Percentiles rank a stretch among this genome's conserved stretches.
Conservation (phyloP, 92 coral and sea anemone species). For the Epizoanthus ramosus region DNA sequence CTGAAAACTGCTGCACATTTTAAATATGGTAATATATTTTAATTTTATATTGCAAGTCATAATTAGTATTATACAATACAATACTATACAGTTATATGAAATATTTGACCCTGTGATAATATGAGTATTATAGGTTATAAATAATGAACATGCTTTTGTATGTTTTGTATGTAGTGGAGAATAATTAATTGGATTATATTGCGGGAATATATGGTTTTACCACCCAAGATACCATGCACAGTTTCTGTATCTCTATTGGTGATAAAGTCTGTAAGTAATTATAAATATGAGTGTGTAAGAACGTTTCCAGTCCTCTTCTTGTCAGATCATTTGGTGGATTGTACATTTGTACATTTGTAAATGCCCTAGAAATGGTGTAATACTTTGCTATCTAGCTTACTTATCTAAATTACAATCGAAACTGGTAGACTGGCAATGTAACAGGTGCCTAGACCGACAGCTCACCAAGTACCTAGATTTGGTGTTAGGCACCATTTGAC, state of each 20-base stretch:
- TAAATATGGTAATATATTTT: slow-evolving; percentile 43
- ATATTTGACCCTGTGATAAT: slow-evolving; percentile 1
- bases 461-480: too few relatives aligned
- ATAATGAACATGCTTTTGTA: slow-evolving; percentile 42
- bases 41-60: slow-evolving; percentile 31
- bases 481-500: too few relatives aligned
- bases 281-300: slow-evolving; percentile 16
- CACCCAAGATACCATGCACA: slow-evolving; percentile 11
- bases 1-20: slow-evolving; percentile 3
- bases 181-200: slow-evolving; percentile 26
- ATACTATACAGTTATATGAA: not conserved
- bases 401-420: slow-evolving; percentile 34
- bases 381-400: slow-evolving; percentile 37
- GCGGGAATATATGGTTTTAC: slow-evolving; percentile 26
- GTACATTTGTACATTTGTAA: slow-evolving; percentile 80
- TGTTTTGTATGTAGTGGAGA: slow-evolving; percentile 39
- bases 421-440: slow-evolving; percentile 3
- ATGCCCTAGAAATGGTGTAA: slow-evolving; percentile 41
- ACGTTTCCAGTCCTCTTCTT: slow-evolving; percentile 9
- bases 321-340: slow-evolving; percentile 14
- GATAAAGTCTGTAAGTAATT: slow-evolving; percentile 39
- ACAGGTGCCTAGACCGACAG: too few relatives aligned
- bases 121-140: slow-evolving; percentile 38
- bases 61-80: not conserved
- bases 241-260: slow-evolving; percentile 32